Evolutionary conservation across 2,797 vertebrate genomes (phyloP).

Genomic region (Phrynocephalus guinanensis): DNA sequence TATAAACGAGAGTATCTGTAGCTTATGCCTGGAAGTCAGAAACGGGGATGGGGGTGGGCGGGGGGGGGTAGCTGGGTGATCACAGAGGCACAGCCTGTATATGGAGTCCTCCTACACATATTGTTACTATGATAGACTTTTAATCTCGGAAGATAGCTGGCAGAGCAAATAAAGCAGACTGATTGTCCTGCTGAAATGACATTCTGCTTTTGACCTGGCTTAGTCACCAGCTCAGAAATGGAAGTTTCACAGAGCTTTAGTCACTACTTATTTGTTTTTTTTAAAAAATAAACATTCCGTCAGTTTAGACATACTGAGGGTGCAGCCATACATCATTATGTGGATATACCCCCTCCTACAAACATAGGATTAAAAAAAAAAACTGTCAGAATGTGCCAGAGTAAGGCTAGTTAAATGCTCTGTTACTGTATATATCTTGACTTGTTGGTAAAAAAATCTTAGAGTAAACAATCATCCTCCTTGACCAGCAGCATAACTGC

Average conservation of each 20-base stretch:
- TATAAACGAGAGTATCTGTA: no score
- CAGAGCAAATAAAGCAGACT: constrained; percentile 28
- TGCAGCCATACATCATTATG: constrained; percentile 30
- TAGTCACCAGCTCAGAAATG: constrained; percentile 56
- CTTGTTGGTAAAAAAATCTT: not conserved
- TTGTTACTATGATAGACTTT: not conserved
- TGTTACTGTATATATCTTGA: not conserved
- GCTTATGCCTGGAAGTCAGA: no score
- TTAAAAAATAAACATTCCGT: not conserved
- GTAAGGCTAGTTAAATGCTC: not conserved
- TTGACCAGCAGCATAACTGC: not conserved
- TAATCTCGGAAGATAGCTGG: not conserved
- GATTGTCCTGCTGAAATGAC: constrained; percentile 65
- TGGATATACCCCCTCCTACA: constrained; percentile 23
- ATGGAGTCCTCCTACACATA: no score
- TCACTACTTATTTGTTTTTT: not conserved
- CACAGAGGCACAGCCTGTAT: no score
- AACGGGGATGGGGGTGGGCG: no score
- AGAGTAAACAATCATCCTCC: not conserved
- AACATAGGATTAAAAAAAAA: not conserved
- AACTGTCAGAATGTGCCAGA: not conserved
- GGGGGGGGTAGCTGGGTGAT: no score
- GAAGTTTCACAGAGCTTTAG: constrained; percentile 51
- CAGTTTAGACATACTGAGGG: constrained; percentile 60
- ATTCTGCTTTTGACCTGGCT: constrained; percentile 11